These are phyloP conservation scores for Dolichomitus sp. DNA, from an alignment of 2,888 invertebrate species.

Conservation along the genomic window DNA sequence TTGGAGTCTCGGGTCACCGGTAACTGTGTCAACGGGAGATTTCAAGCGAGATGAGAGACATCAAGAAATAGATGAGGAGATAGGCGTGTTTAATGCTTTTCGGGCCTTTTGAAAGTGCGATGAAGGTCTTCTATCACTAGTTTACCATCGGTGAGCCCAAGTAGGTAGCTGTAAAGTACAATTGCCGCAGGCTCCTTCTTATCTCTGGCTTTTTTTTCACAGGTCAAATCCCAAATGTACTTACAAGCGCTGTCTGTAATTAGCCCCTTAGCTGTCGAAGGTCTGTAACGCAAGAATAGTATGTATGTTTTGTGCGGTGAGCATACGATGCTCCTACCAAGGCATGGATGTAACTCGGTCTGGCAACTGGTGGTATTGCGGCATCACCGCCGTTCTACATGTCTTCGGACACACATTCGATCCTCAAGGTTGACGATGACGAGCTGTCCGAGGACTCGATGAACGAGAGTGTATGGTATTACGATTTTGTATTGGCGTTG, in stretches of 20 bases:
- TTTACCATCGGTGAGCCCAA: too few relatives aligned
- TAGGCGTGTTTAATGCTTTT: background rate
- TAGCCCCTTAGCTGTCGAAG: background rate
- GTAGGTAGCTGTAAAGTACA: too few relatives aligned
- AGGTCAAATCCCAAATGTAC: too few relatives aligned
- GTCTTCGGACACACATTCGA: conserved; percentile 29
- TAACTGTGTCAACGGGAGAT: conserved; percentile 73
- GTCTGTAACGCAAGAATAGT: background rate
- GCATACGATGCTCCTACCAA: background rate
- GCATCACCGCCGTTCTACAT: conserved; percentile 35
- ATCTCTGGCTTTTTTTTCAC: too few relatives aligned
- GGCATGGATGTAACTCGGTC: background rate
- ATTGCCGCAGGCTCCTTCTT: too few relatives aligned
- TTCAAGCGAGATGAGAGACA: conserved; percentile 53
- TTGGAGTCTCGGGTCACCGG: conserved; percentile 59
- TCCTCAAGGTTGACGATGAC: conserved; percentile 53
- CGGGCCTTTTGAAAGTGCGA: background rate
- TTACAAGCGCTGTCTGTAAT: too few relatives aligned
- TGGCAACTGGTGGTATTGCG: conserved; percentile 31
- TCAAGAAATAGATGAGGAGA: conserved; percentile 2
- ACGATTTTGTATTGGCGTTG: background rate
- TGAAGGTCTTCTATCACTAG: background rate
- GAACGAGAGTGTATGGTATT: conserved; percentile 4
- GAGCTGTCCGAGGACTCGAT: conserved; percentile 38
- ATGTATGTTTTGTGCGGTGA: background rate